Evolutionary conservation across 2,888 invertebrate genomes (phyloP).

Genomic region (Sicus ferrugineus): DNA sequence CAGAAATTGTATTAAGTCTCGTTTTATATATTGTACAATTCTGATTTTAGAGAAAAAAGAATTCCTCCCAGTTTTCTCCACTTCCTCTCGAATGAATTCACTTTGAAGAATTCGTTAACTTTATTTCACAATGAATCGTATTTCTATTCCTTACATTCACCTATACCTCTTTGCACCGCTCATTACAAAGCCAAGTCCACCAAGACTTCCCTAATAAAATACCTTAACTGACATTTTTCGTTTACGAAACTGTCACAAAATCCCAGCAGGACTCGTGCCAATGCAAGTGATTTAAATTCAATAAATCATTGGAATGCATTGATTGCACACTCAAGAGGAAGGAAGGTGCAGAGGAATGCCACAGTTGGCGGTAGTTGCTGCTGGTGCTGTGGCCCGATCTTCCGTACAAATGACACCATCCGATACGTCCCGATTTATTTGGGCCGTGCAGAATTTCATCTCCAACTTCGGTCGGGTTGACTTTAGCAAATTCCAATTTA

Average conservation of each 20-base stretch:
- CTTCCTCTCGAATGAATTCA: too few relatives aligned
- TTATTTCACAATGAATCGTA: too few relatives aligned
- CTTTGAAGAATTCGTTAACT: too few relatives aligned
- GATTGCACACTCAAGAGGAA: slow-evolving; percentile 50
- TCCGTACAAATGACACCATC: neutral
- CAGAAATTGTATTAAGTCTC: too few relatives aligned
- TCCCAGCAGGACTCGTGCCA: slow-evolving; percentile 63
- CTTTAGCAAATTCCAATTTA: slow-evolving; percentile 23
- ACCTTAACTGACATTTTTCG: slow-evolving; percentile 62
- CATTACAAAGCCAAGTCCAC: slow-evolving; percentile 13
- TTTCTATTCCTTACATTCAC: too few relatives aligned
- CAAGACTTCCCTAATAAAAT: slow-evolving; percentile 53
- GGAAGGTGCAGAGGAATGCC: neutral
- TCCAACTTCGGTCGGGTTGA: neutral
- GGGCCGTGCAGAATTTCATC: neutral
- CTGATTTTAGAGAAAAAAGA: too few relatives aligned
- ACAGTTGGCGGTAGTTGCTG: neutral
- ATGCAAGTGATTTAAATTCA: slow-evolving; percentile 64
- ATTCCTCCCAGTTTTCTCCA: too few relatives aligned
- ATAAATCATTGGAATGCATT: slow-evolving; percentile 59
- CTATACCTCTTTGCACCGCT: too few relatives aligned
- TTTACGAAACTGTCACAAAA: slow-evolving; percentile 64
- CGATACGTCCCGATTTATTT: neutral
- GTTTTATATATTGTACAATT: too few relatives aligned
- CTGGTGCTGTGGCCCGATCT: neutral